Conservation (phyloP, 2,888 invertebrate genomes). For the Neocrepidodera transversa region DNA sequence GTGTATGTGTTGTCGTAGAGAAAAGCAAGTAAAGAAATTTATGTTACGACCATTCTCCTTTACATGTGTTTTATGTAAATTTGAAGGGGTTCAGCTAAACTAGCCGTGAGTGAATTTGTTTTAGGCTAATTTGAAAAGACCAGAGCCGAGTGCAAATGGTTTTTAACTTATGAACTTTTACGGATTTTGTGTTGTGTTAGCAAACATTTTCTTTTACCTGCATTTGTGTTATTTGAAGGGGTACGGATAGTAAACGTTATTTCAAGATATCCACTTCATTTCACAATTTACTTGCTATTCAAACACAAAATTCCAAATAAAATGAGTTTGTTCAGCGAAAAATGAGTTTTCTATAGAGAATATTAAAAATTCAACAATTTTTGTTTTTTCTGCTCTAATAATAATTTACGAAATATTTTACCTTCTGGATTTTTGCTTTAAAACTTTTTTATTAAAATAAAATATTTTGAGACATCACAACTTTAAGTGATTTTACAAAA, state of each 20-base stretch:
- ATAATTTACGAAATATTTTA: not conserved
- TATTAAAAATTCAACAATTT: slow-evolving; percentile 2
- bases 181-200: slow-evolving; percentile 43
- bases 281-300: slow-evolving; percentile 31
- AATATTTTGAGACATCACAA: no score
- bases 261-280: slow-evolving; percentile 36
- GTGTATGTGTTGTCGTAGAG: slow-evolving; percentile 33
- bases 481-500: no score
- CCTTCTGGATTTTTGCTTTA: no score
- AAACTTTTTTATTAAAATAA: no score
- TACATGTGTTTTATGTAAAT: slow-evolving; percentile 46
- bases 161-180: slow-evolving; percentile 45
- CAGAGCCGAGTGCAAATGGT: slow-evolving; percentile 47
- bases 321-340: slow-evolving; percentile 26
- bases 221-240: slow-evolving; percentile 35
- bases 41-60: slow-evolving; percentile 39
- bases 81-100: slow-evolving; percentile 40
- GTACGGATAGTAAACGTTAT: slow-evolving; percentile 31
- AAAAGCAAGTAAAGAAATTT: slow-evolving; percentile 39
- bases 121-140: slow-evolving; percentile 48
- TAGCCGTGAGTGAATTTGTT: slow-evolving; percentile 47
- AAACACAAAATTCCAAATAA: slow-evolving; percentile 30
- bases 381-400: not conserved
- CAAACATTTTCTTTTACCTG: slow-evolving; percentile 39
- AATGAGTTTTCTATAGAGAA: slow-evolving; percentile 19